These are phyloP conservation scores for Caenorhabditis briggsae DNA, from an alignment of 1,140 invertebrate species.

Conservation along the genomic window DNA sequence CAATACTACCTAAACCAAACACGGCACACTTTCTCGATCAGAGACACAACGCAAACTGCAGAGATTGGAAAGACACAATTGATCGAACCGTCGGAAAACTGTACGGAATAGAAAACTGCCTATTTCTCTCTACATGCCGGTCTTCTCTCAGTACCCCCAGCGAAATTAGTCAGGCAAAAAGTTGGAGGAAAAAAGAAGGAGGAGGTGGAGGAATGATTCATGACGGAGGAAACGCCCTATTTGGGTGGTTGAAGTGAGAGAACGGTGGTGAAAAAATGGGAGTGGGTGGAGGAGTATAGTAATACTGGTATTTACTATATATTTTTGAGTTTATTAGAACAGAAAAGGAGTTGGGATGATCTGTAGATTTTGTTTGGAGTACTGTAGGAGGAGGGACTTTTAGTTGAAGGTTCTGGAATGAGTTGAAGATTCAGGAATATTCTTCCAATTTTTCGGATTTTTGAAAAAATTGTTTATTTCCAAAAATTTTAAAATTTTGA, in stretches of 20 bases:
- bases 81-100: slow-evolving; percentile 31
- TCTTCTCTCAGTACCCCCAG: background rate
- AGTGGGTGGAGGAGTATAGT: background rate
- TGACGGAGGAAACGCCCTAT: slow-evolving; percentile 13
- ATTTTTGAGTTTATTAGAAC: background rate
- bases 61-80: slow-evolving; percentile 26
- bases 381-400: too few species aligned
- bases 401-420: too few species aligned
- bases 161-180: slow-evolving; percentile 51
- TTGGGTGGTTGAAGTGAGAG: background rate
- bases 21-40: background rate
- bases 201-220: slow-evolving; percentile 19
- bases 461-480: too few species aligned
- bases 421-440: too few species aligned
- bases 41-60: background rate
- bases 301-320: background rate
- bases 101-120: slow-evolving; percentile 42
- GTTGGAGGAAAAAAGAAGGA: background rate
- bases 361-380: too few species aligned
- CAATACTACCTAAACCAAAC: slow-evolving; percentile 9
- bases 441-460: too few species aligned
- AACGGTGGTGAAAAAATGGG: too few species aligned
- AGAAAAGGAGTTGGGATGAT: too few species aligned
- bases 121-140: too few species aligned
- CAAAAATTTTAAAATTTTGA: too few species aligned